Conservation (phyloP, 2,797 vertebrate species). For the Leuciscus waleckii region DNA sequence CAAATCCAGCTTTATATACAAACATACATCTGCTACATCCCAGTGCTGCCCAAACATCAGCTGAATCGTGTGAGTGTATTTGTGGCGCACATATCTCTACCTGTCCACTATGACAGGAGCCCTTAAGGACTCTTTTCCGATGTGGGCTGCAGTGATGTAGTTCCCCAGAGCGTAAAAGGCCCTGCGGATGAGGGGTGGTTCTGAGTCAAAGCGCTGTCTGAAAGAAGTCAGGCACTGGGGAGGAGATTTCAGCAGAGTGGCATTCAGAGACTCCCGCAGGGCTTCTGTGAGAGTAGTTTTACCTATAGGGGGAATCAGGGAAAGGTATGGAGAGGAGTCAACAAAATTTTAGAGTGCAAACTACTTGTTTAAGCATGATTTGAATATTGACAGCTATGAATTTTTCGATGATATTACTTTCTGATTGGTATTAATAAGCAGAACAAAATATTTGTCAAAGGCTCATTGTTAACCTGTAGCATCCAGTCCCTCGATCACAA, state of each 20-base stretch:
- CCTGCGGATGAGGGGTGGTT: conserved; percentile 87
- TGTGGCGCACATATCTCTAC: conserved; percentile 68
- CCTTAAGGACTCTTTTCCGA: conserved; percentile 75
- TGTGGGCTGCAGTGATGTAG: conserved; percentile 90
- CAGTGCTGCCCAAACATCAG: conserved; percentile 7
- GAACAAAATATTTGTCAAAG: background rate
- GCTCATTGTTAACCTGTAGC: conserved; percentile 86
- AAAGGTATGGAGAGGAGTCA: background rate
- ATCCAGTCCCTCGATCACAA: conserved; percentile 92
- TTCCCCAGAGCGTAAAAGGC: conserved; percentile 95
- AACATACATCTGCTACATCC: background rate
- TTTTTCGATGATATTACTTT: background rate
- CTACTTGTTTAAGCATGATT: background rate
- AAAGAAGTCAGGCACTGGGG: conserved; percentile 84
- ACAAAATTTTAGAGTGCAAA: background rate
- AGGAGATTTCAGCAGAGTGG: conserved; percentile 84
- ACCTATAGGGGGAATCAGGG: conserved; percentile 72
- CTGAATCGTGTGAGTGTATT: conserved; percentile 21
- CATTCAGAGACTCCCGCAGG: conserved; percentile 79
- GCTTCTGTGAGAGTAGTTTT: conserved; percentile 90
- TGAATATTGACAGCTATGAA: background rate
- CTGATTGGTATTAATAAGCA: background rate
- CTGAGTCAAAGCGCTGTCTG: conserved; percentile 86
- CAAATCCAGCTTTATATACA: background rate
- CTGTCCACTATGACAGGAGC: conserved; percentile 92